Percentiles rank a stretch among this genome's conserved stretches.
phyloP scores from a whole-genome alignment of 2,888 invertebrate species.

The Melanophora roralis region DNA sequence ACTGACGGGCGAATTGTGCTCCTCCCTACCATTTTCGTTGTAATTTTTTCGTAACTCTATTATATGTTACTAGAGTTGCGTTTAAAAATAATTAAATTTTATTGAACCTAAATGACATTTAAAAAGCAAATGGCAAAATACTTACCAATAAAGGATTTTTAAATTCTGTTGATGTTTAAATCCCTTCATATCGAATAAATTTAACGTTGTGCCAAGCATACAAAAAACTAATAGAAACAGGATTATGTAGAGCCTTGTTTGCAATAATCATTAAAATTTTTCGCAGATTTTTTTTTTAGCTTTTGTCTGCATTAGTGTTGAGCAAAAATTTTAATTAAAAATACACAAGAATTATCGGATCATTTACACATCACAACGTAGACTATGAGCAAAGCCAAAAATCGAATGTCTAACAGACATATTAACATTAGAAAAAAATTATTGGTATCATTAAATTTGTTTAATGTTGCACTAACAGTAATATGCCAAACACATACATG shows the following conservation, averaged over 20 bases:
- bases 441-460: slow-evolving; percentile 43
- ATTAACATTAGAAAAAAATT: background rate
- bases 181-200: background rate
- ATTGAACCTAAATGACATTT: slow-evolving; percentile 60
- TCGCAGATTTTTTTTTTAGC: slow-evolving; percentile 29
- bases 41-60: slow-evolving; percentile 19
- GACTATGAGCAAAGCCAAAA: too few relatives aligned
- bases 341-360: slow-evolving; percentile 61
- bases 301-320: background rate
- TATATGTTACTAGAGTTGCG: slow-evolving; percentile 28
- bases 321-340: slow-evolving; percentile 69
- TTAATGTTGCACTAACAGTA: slow-evolving; percentile 59
- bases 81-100: slow-evolving; percentile 62
- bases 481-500: slow-evolving; percentile 22
- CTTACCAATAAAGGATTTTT: slow-evolving; percentile 27
- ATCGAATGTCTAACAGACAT: background rate
- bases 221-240: background rate
- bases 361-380: slow-evolving; percentile 49
- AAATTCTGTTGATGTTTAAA: slow-evolving; percentile 1
- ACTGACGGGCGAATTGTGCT: background rate
- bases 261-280: slow-evolving; percentile 7
- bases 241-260: background rate
- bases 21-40: too few relatives aligned
- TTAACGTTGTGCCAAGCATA: background rate
- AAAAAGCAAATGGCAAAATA: background rate